These are phyloP conservation scores for Laticauda laticaudata DNA, from an alignment of 2,113 vertebrate genomes.

Conservation along the genomic window DNA sequence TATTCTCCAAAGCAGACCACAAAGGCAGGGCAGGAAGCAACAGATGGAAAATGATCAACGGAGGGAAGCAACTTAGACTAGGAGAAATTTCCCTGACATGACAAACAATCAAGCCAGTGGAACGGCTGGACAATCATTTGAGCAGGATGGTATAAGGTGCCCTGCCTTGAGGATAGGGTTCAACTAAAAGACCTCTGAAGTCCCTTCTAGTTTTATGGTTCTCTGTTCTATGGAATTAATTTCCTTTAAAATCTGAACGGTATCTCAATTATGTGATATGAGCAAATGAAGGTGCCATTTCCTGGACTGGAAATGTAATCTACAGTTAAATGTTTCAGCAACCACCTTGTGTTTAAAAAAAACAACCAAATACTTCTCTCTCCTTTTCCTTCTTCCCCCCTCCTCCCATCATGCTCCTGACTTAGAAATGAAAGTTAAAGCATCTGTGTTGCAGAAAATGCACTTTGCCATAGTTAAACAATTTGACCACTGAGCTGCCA, in stretches of 20 bases:
- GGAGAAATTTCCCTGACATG: no score
- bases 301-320: background rate
- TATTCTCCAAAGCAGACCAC: background rate
- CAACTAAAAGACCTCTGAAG: background rate
- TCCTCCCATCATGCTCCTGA: background rate
- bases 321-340: background rate
- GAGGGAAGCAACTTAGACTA: background rate
- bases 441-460: background rate
- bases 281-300: background rate
- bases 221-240: background rate
- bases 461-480: background rate
- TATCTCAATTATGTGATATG: background rate
- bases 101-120: no score
- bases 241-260: background rate
- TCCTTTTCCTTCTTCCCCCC: background rate
- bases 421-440: background rate
- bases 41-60: rapidly evolving
- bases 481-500: background rate
- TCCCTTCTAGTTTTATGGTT: background rate
- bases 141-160: background rate
- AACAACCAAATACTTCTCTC: background rate
- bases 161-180: background rate
- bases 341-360: background rate
- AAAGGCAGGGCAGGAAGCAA: background rate
- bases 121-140: no score